phyloP scores from a whole-genome alignment of 35 echinoderm and acorn worm species.

The Ophioderma brevispina region DNA sequence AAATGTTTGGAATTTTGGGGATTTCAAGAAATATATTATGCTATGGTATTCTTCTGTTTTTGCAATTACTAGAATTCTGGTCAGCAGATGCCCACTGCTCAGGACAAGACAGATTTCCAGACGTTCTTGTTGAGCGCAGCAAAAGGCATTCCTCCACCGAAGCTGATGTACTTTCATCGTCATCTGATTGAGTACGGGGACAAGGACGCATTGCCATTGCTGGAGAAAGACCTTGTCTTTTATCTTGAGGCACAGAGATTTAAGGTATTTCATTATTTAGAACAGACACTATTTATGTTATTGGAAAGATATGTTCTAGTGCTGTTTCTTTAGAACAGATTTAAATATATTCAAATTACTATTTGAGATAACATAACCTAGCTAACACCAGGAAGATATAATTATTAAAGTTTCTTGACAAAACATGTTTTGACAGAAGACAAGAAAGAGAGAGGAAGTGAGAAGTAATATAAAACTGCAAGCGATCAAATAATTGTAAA shows the following conservation, averaged over 20 bases:
- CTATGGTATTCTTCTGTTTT: neutral
- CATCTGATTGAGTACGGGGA: constrained; percentile 89
- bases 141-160: constrained; percentile 59
- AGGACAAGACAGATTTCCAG: constrained; percentile 96
- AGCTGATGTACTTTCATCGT: constrained; percentile 91
- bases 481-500: too few relatives aligned
- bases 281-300: too few relatives aligned
- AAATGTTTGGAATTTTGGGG: neutral
- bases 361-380: too few relatives aligned
- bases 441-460: too few relatives aligned
- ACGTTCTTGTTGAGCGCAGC: constrained; percentile 55
- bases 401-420: too few relatives aligned
- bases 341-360: too few relatives aligned
- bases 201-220: constrained; percentile 65
- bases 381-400: too few relatives aligned
- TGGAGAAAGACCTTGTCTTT: constrained; percentile 92
- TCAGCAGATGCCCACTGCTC: constrained; percentile 78
- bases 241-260: constrained; percentile 94
- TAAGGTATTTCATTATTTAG: constrained; percentile 80
- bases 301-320: too few relatives aligned
- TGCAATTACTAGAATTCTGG: constrained; percentile 73
- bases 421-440: too few relatives aligned
- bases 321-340: too few relatives aligned
- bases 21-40: neutral
- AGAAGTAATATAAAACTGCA: too few relatives aligned